phyloP scores from a whole-genome alignment of 2,888 invertebrate genomes.

The Xestoiulus laeticollis region DNA sequence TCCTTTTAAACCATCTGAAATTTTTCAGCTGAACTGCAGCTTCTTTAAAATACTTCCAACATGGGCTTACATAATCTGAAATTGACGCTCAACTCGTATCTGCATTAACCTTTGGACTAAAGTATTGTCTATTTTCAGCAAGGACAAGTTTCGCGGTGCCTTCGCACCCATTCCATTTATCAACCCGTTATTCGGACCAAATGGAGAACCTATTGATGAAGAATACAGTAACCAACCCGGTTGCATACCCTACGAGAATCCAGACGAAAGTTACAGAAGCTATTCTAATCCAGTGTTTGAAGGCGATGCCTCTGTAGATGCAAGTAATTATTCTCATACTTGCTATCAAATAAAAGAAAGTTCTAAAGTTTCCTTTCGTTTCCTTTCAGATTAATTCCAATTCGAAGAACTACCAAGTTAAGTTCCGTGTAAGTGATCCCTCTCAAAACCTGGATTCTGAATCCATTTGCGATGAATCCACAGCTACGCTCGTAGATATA shows the following conservation, averaged over 20 bases:
- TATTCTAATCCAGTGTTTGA: constrained; percentile 52
- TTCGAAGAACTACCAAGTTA: neutral
- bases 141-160: neutral
- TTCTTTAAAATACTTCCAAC: no score
- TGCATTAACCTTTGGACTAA: neutral
- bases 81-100: no score
- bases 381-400: constrained; percentile 25
- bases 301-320: neutral
- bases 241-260: neutral
- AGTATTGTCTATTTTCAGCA: neutral
- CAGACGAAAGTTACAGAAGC: constrained; percentile 34
- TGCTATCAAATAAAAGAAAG: neutral
- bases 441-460: neutral
- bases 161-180: constrained; percentile 45
- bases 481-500: neutral
- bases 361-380: neutral
- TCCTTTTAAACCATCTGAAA: no score
- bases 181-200: constrained; percentile 6
- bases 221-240: neutral
- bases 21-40: no score
- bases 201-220: constrained; percentile 42
- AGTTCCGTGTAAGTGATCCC: neutral
- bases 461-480: neutral
- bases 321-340: neutral
- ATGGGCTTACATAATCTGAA: no score